phyloP scores from a whole-genome alignment of 2,888 invertebrate genomes.

The Diloba caeruleocephala region DNA sequence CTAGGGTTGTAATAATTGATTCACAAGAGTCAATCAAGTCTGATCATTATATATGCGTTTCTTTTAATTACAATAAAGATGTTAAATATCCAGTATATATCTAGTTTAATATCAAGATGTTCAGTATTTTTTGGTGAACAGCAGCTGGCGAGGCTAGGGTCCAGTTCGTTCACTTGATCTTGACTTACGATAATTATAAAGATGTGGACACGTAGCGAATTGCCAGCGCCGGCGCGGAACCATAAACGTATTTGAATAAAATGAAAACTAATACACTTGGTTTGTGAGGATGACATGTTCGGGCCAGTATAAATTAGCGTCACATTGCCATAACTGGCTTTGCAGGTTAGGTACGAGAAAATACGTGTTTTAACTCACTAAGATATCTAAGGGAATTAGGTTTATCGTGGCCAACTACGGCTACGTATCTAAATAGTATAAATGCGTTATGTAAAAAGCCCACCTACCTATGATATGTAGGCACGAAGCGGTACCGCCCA shows the following conservation, averaged over 20 bases:
- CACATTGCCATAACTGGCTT: conserved; percentile 50
- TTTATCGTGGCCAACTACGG: neutral
- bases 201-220: conserved; percentile 72
- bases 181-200: conserved; percentile 60
- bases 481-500: conserved; percentile 20
- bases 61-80: too few relatives aligned
- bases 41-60: too few relatives aligned
- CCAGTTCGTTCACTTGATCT: conserved; percentile 62
- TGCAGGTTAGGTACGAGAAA: conserved; percentile 36
- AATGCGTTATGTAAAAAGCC: conserved; percentile 11
- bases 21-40: too few relatives aligned
- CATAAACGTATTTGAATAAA: conserved; percentile 64
- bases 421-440: conserved; percentile 1
- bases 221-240: conserved; percentile 66
- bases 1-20: too few relatives aligned
- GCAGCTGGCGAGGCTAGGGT: conserved; percentile 53
- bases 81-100: too few relatives aligned
- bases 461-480: conserved; percentile 9
- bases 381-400: conserved; percentile 9
- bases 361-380: conserved; percentile 30
- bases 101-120: neutral
- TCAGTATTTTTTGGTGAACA: conserved; percentile 40
- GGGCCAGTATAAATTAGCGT: conserved; percentile 48
- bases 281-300: conserved; percentile 55
- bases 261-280: conserved; percentile 53